These are phyloP conservation scores for Bradypodion pumilum DNA, from an alignment of 2,797 vertebrate species.

Conservation along the genomic window DNA sequence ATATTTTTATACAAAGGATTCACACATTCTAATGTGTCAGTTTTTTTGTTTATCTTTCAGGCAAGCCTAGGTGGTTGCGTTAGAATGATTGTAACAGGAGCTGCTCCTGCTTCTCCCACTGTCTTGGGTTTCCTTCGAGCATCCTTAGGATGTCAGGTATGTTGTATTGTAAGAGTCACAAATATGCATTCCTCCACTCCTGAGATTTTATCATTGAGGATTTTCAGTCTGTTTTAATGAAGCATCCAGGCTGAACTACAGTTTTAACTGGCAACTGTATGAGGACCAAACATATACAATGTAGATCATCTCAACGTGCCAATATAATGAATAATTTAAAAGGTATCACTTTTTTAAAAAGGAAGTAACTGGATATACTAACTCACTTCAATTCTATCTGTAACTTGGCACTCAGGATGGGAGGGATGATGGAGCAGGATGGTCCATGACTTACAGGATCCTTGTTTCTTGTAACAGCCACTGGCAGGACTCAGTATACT, in stretches of 20 bases:
- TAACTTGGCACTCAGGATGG: neutral
- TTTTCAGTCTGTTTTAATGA: no score
- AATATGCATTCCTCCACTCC: neutral
- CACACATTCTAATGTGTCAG: neutral
- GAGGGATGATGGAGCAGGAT: neutral
- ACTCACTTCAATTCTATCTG: neutral
- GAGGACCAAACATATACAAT: neutral
- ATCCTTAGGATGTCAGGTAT: constrained; percentile 95
- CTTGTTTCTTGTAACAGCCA: neutral
- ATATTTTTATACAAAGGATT: neutral
- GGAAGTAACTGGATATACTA: no score
- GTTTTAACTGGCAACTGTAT: neutral
- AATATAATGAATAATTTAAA: no score
- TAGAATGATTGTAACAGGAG: constrained; percentile 96
- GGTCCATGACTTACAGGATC: neutral
- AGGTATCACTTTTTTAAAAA: no score
- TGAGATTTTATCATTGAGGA: neutral
- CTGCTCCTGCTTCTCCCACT: constrained; percentile 89
- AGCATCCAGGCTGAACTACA: no score
- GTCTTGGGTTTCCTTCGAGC: constrained; percentile 95
- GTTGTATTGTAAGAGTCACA: neutral
- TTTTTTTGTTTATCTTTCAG: constrained; percentile 67
- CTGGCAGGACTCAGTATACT: no score
- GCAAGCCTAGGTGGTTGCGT: constrained; percentile 90
- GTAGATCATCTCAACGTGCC: neutral